Conservation (phyloP, 2,888 invertebrate genomes). For the Acleris cristana region DNA sequence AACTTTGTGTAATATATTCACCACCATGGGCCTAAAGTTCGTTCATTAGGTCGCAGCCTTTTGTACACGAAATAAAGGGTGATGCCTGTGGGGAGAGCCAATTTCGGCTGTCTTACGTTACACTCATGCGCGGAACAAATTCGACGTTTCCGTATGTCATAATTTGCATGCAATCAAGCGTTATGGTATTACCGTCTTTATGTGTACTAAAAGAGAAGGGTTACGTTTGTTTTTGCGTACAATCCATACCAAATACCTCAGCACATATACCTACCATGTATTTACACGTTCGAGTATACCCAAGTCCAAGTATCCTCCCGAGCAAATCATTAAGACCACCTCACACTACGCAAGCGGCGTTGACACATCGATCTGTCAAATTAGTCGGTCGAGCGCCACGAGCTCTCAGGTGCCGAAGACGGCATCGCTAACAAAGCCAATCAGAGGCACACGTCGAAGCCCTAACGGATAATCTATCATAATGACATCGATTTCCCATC, state of each 20-base stretch:
- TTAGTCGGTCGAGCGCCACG: slow-evolving; percentile 63
- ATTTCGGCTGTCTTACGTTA: slow-evolving; percentile 49
- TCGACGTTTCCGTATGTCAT: slow-evolving; percentile 63
- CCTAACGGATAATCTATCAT: slow-evolving; percentile 80
- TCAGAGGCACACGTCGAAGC: slow-evolving; percentile 68
- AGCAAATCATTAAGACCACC: slow-evolving; percentile 65
- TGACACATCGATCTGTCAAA: slow-evolving; percentile 79
- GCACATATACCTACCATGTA: not conserved
- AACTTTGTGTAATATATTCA: slow-evolving; percentile 59
- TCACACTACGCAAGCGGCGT: slow-evolving; percentile 54
- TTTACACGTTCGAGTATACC: not conserved
- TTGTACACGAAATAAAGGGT: slow-evolving; percentile 67
- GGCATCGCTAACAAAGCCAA: slow-evolving; percentile 79
- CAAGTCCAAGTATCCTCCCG: slow-evolving; percentile 37
- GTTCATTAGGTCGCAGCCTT: slow-evolving; percentile 65
- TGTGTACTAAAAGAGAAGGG: slow-evolving; percentile 7
- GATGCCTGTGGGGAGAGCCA: slow-evolving; percentile 56
- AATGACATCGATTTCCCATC: slow-evolving; percentile 81
- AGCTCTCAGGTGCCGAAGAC: slow-evolving; percentile 71
- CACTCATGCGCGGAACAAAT: slow-evolving; percentile 56
- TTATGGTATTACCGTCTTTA: slow-evolving; percentile 46
- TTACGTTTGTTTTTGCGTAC: not conserved
- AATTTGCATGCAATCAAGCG: slow-evolving; percentile 71
- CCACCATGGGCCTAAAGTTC: slow-evolving; percentile 57
- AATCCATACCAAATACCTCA: too few relatives aligned